Percentiles rank a stretch among this genome's conserved stretches.
Conservation (phyloP, 1,140 invertebrate genomes). For the Drosophila obscura region DNA sequence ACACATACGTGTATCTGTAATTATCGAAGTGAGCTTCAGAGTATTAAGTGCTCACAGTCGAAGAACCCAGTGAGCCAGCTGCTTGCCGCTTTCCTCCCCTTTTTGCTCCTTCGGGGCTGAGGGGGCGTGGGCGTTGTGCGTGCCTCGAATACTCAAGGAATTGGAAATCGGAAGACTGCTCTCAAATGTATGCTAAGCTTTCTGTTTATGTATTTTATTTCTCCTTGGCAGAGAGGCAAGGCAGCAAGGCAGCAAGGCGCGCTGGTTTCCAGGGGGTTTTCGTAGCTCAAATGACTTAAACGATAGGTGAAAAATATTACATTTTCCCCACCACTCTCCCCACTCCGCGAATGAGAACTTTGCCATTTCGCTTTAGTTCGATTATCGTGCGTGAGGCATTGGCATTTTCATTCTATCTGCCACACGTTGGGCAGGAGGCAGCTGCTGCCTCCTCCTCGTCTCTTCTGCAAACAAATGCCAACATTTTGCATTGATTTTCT, state of each 20-base stretch:
- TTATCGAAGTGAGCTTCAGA: constrained; percentile 39
- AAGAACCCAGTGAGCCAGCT: background rate
- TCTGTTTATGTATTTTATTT: constrained; percentile 17
- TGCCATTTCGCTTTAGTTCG: background rate
- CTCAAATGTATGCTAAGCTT: constrained; percentile 20
- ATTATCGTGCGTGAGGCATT: constrained; percentile 1
- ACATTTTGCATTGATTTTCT: constrained; percentile 41
- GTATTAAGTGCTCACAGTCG: constrained; percentile 48
- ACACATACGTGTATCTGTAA: constrained; percentile 36
- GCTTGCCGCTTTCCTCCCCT: too few relatives aligned
- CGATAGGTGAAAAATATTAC: constrained; percentile 21
- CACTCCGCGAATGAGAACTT: too few relatives aligned
- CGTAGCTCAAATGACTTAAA: constrained; percentile 17
- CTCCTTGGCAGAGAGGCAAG: constrained; percentile 2
- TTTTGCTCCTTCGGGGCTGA: background rate
- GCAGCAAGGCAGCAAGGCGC: too few relatives aligned
- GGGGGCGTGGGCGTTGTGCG: constrained; percentile 20
- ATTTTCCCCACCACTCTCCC: background rate
- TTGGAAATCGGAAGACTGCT: constrained; percentile 17
- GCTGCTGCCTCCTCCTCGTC: too few relatives aligned
- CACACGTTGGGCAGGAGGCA: too few relatives aligned
- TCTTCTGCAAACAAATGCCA: too few relatives aligned
- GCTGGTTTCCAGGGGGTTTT: constrained; percentile 26
- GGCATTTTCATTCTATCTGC: too few relatives aligned
- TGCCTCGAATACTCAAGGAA: constrained; percentile 28